Base-by-base conservation (phyloP, 2,888 invertebrate genomes). In the Pyrrhia umbra region DNA sequence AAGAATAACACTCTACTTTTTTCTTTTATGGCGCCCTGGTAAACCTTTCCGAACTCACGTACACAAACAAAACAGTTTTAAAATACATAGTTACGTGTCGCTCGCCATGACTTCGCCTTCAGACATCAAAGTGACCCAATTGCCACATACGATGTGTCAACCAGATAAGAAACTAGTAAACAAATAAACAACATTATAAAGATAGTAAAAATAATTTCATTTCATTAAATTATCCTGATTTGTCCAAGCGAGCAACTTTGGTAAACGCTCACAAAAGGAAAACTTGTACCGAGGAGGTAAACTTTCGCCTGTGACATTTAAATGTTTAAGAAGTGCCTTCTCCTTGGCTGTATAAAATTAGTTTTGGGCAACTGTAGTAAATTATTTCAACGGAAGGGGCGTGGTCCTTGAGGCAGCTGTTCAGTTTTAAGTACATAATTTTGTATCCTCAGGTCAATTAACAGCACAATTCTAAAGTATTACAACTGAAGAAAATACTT, bases 271-370 rank as follows among this genome's bases (percentile, higher is more conserved):
- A 57, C 55, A 27, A 49, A 55, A 21, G 42, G 59, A 57, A 64
- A 71, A 62, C 55, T 55, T 66, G 25, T 56, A 20, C 16, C n/a
- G 46, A 57, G 55, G 46, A 57, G 55, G 43, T 71, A 66, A 62
- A 71, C 54, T 67, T 77, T 75, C 47, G 56, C 65, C 62, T 77
- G 68, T 62, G 57, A 65, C 62, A 63, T 68, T 75, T 54, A 57
- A 71, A 61, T 73, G 51, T 60, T 75, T 51, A 34, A 51, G 59
- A 64, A 59, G 47, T 54, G 13, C 30, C 25, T 52, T 43, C 40
- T 62, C 34, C 49, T 52, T 61, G 47, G 16, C 47, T 52, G 55
- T 51, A 66, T 60, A 62, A 54, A 42, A 39, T 47, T 39, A 20
- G 15, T 60, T 43, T 47, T 37, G 13, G 9, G n/a, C 39, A 34